Evolutionary conservation across 2,888 invertebrate species (phyloP).

Genomic region (Adela reaumurella): DNA sequence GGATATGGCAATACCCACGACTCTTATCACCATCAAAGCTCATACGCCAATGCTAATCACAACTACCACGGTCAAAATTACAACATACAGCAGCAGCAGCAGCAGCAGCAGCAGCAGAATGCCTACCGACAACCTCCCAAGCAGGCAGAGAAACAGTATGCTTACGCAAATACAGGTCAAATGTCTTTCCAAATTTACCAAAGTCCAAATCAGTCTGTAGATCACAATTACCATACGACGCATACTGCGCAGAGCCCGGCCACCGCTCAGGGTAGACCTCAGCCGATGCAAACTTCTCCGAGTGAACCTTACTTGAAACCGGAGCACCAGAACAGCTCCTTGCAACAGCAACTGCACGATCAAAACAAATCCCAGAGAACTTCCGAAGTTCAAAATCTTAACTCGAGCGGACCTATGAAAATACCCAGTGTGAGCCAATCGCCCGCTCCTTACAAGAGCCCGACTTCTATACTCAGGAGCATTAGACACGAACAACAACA

Average conservation of each 20-base stretch:
- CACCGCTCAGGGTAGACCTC: conserved; percentile 15
- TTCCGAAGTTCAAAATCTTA: neutral
- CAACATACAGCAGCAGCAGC: conserved; percentile 26
- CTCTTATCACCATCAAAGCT: conserved; percentile 9
- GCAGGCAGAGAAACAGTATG: conserved; percentile 24
- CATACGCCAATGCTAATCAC: conserved; percentile 7
- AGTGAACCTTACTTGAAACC: conserved; percentile 8
- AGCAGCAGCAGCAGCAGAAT: no score
- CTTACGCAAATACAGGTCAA: conserved; percentile 25
- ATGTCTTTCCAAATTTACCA: conserved; percentile 38
- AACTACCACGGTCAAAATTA: conserved; percentile 21
- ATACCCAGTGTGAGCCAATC: conserved; percentile 11
- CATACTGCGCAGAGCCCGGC: conserved; percentile 18
- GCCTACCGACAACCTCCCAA: conserved; percentile 35
- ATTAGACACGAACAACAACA: conserved; percentile 45
- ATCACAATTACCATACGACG: conserved; percentile 26
- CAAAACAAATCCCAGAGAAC: neutral
- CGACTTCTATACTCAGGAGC: conserved; percentile 38
- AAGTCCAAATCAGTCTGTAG: conserved; percentile 31
- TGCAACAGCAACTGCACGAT: neutral
- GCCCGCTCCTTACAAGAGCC: conserved; percentile 28
- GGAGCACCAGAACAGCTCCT: neutral
- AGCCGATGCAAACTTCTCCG: conserved; percentile 13
- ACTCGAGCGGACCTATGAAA: neutral
- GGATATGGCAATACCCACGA: conserved; percentile 8